Base-by-base conservation (phyloP, 1,140 invertebrate genomes). In the Pseudomyrmex flavicornis region DNA sequence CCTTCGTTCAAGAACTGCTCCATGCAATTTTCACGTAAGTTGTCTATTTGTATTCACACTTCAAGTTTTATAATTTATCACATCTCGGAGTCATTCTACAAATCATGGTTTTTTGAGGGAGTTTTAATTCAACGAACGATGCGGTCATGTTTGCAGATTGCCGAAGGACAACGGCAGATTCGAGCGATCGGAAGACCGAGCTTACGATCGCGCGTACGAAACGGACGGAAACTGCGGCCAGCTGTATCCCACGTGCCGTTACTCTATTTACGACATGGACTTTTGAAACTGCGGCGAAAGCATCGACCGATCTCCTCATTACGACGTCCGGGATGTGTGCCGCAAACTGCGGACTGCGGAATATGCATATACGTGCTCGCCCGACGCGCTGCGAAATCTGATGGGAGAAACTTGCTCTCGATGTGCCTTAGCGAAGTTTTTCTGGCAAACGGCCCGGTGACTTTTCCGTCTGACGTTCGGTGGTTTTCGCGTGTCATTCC, bases 1-100 rank as follows among this genome's bases (percentile, higher is more conserved):
- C 95, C 58, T 95, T 97, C 92, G 85, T 97, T 7, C 96, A 97
- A 87, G 96, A 97, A 92, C 93, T 97, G 58, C 94, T 97, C 2
- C 95, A 96, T 69, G 95, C 95, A 1, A 93, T 97, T 82, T 96
- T 97, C 88, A 95, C 95, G 96, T 97, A 93, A 96, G 95, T 95
- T 50, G 20, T 35, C 35, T 35, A 35, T 35, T 35, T 35, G 35
- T n/a, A n/a, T n/a, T 17, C 17, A 8, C 20, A 50, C 13, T 50
- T 50, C 35, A 15, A 68, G 13, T 50, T 68, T 50, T 52, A 12
- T 9, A 35, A 63, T 50, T 15, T 10, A 17, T 13, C 9, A 20
- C 15, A 13, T 35, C 35, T 35, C 35, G 35, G 35, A 35, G 35
- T 35, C 35, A 35, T 35, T 35, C 35, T 7, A 35, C 5, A 35